Evolutionary conservation across 2,797 vertebrate species (phyloP).

Genomic region (Petrocephalus schoutedeni): DNA sequence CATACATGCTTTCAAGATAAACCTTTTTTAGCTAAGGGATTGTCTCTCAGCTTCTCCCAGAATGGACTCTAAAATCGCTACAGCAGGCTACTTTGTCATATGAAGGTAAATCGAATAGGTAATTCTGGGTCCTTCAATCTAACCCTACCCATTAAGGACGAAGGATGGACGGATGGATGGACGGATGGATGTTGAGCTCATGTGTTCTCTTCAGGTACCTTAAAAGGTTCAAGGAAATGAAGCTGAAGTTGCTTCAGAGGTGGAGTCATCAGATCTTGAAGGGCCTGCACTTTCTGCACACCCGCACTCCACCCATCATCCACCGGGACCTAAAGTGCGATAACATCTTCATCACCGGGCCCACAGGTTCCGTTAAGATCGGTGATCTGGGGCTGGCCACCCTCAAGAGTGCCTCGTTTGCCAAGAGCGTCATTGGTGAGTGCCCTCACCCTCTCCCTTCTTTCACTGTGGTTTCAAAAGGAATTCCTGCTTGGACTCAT

Average conservation of each 20-base stretch:
- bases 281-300: conserved; percentile 95
- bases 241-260: conserved; percentile 88
- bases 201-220: conserved; percentile 68
- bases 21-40: not conserved
- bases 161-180: not conserved
- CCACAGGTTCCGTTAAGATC: conserved; percentile 93
- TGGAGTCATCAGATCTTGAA: conserved; percentile 96
- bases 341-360: conserved; percentile 98
- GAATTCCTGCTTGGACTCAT: not conserved
- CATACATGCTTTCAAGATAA: not conserved
- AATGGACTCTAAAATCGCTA: not conserved
- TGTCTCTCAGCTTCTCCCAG: not conserved
- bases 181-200: not conserved
- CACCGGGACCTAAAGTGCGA: conserved; percentile 97
- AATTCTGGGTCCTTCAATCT: not conserved
- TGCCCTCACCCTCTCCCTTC: too few relatives aligned
- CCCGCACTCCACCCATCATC: conserved; percentile 90
- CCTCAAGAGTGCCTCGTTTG: conserved; percentile 91
- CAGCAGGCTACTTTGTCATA: not conserved
- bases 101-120: not conserved
- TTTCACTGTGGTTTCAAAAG: not conserved
- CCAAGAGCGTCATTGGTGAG: conserved; percentile 95
- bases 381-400: conserved; percentile 94
- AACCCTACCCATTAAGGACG: not conserved
- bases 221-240: conserved; percentile 97